A percentile compares a stretch with the other conserved stretches of the same genome.
Evolutionary conservation across 2,888 invertebrate genomes (phyloP).

Genomic region (Caenorhabditis angaria): DNA sequence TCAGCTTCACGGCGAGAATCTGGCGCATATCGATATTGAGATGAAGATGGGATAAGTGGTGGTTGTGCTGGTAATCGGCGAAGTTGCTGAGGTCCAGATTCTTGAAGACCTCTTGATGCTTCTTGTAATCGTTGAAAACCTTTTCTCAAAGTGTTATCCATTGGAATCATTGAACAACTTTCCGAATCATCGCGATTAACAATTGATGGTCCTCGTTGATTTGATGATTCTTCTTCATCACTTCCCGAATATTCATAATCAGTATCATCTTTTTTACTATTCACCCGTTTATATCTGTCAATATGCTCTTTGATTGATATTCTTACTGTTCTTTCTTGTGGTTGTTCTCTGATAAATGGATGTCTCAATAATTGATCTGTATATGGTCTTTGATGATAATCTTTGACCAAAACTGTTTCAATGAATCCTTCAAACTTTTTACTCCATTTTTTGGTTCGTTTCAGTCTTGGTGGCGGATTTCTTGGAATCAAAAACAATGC

Average conservation of each 20-base stretch:
- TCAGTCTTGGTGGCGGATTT: constrained; percentile 95
- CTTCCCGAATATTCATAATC: constrained; percentile 89
- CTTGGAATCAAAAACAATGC: constrained; percentile 77
- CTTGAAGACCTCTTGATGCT: constrained; percentile 56
- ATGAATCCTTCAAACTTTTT: constrained; percentile 95
- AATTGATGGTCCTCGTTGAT: constrained; percentile 27
- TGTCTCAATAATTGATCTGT: constrained; percentile 93
- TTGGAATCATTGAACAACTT: constrained; percentile 84
- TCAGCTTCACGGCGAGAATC: constrained; percentile 49
- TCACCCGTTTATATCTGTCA: constrained; percentile 79
- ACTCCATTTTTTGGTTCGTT: constrained; percentile 76
- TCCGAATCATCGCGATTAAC: constrained; percentile 41
- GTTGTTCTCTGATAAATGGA: constrained; percentile 95
- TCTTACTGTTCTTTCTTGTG: constrained; percentile 95
- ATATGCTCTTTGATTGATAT: constrained; percentile 99
- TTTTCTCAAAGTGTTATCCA: constrained; percentile 91
- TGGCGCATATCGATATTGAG: constrained; percentile 35
- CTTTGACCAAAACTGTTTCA: constrained; percentile 94
- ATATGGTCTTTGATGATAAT: constrained; percentile 97
- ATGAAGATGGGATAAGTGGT: constrained; percentile 30
- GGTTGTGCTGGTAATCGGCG: constrained; percentile 56
- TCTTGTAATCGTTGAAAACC: constrained; percentile 98
- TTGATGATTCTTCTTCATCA: constrained; percentile 90
- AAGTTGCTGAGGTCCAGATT: constrained; percentile 62
- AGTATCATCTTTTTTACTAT: constrained; percentile 78